A percentile compares a stretch with the other conserved stretches of the same genome.
These are phyloP conservation scores for Pangasius sanitwongsei DNA, from an alignment of 2,797 vertebrate genomes.

Conservation along the genomic window DNA sequence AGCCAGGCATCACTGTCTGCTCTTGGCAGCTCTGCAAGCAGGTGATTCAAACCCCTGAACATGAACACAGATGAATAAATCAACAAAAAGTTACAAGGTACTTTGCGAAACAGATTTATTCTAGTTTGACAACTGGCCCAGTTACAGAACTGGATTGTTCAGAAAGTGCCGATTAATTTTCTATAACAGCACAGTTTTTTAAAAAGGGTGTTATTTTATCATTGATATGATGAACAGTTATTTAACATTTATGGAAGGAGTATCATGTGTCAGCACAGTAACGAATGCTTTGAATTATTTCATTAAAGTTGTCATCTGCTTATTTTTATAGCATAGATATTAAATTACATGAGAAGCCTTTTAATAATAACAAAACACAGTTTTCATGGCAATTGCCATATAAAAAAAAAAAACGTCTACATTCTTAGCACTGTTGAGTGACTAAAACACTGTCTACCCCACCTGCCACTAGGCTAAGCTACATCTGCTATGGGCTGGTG, in stretches of 20 bases:
- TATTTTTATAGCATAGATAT: background rate
- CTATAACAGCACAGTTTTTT: background rate
- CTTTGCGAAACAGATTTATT: background rate
- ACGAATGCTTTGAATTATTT: background rate
- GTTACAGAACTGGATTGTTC: background rate
- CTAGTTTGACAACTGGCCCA: background rate
- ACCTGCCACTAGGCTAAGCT: background rate
- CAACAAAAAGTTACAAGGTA: background rate
- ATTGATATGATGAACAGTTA: background rate
- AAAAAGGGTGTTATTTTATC: background rate
- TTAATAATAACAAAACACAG: background rate
- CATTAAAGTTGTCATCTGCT: background rate
- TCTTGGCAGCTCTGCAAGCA: slow-evolving; percentile 50
- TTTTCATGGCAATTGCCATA: background rate
- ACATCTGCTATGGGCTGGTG: background rate
- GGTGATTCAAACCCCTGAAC: slow-evolving; percentile 16
- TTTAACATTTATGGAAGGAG: background rate
- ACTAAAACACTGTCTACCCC: background rate
- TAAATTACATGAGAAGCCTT: background rate
- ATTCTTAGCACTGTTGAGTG: background rate
- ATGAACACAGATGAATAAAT: background rate
- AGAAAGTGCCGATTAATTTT: background rate
- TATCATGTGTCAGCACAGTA: background rate
- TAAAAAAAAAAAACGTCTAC: background rate
- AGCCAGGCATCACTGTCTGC: slow-evolving; percentile 58